Conservation (phyloP, 1,140 invertebrate genomes). For the Ostrea edulis region DNA sequence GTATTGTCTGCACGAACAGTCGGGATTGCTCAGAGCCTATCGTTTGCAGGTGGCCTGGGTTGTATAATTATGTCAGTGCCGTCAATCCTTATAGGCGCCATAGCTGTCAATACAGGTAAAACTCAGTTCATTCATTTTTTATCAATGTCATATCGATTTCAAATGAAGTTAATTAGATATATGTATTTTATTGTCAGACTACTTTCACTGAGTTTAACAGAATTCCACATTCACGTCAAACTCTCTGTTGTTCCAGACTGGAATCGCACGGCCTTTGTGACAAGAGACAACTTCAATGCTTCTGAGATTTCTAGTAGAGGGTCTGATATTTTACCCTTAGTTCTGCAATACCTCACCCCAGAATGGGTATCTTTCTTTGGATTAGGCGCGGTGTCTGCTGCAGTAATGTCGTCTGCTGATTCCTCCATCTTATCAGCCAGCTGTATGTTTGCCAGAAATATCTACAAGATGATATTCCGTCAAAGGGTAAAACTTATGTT, state of each 20-base stretch:
- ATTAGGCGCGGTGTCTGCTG: conserved; percentile 96
- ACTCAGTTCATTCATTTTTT: not conserved
- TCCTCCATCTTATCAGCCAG: conserved; percentile 98
- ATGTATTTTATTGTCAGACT: not conserved
- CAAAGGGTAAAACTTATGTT: conserved; percentile 85
- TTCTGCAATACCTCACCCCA: conserved; percentile 96
- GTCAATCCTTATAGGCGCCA: conserved; percentile 59
- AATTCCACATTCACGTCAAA: not conserved
- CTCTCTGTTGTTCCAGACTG: conserved; percentile 87
- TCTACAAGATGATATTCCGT: conserved; percentile 97
- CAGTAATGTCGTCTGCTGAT: conserved; percentile 99
- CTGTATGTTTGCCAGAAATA: conserved; percentile 99
- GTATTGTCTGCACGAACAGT: conserved; percentile 56
- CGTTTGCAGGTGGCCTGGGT: conserved; percentile 49
- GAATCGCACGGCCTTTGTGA: conserved; percentile 91
- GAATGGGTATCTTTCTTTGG: conserved; percentile 96
- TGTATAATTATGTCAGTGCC: conserved; percentile 63
- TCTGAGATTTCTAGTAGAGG: conserved; percentile 69
- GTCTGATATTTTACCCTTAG: conserved; percentile 89
- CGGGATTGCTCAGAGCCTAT: conserved; percentile 54
- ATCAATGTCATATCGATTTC: not conserved
- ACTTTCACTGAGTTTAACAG: not conserved
- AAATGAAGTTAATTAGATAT: not conserved
- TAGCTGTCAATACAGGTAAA: conserved; percentile 60
- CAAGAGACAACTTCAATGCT: conserved; percentile 80